Evolutionary conservation across 2,888 invertebrate species (phyloP), one percentile per base, ranked within the genome.

Genomic region (Lamellibrachia columna): DNA sequence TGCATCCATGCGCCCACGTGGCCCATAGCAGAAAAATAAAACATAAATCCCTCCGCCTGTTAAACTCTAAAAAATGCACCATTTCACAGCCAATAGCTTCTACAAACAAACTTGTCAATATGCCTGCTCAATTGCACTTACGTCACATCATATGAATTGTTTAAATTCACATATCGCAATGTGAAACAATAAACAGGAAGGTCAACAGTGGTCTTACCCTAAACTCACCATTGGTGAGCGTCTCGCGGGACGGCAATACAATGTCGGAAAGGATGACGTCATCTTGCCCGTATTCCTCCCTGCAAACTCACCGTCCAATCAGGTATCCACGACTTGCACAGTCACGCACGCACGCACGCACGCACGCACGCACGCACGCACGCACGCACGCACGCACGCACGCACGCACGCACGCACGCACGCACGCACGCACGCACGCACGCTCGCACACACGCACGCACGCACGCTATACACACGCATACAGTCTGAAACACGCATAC

Each of bases 191-290:
- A 40, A 40, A 40, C 40, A 40, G 40, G 40, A 40, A 40, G 40
- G 40, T 40, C 40, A 40, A 40, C 40, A 40, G 40, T 40, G 40
- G 40, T 40, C 1, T 40, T 40, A 40, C 40, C 40, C 40, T 15
- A 15, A 22, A 75, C 75, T 75, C 75, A 75, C 75, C 75, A 6
- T 22, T 75, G 75, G 15, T n/a, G 15, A 75, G 75, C 22, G 22
- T 55, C 4, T 91, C 53, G 22, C 58, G n/a, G 4, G 53, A 15
- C 3, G 91, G 91, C 58, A 55, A 22, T 11, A 91, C 91, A 28
- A 91, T 91, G 58, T 91, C 91, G 53, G 53, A 55, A 3, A 91
- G 40, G 53, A 91, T 53, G 22, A 91, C 91, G n/a, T 91, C n/a
- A 3, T 91, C 58, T 6, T n/a, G 15, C 58, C 91, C 91, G 58